These are phyloP conservation scores for Ianthella basta DNA, from an alignment of 37 sponge, comb jelly and placozoan genomes.

Conservation along the genomic window DNA sequence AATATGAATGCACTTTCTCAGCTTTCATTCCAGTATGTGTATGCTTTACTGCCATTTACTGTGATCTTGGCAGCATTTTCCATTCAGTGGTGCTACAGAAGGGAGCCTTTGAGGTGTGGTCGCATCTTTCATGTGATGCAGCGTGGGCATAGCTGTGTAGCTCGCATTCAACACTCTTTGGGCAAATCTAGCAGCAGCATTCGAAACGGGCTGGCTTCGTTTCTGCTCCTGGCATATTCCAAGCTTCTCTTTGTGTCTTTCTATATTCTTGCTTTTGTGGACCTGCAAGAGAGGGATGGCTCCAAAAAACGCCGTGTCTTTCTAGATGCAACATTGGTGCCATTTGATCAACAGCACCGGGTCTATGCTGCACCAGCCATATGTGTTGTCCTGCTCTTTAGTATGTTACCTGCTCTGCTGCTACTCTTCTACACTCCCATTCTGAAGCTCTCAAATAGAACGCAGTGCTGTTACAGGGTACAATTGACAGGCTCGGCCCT, in stretches of 20 bases:
- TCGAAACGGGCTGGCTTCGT: neutral
- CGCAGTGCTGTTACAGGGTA: too few species aligned
- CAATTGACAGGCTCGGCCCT: too few species aligned
- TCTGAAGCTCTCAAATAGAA: neutral
- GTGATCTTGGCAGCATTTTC: neutral
- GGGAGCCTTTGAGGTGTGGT: neutral
- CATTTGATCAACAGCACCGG: constrained; percentile 14
- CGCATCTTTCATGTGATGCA: neutral
- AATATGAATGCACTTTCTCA: neutral
- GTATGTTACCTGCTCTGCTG: neutral
- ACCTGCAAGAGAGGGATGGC: neutral
- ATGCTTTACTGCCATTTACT: neutral
- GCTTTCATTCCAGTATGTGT: neutral
- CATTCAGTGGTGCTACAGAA: constrained; percentile 5
- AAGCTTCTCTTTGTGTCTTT: constrained; percentile 15
- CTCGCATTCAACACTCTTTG: constrained; percentile 18
- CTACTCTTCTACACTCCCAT: constrained; percentile 25
- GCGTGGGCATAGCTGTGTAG: neutral
- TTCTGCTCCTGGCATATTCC: constrained; percentile 20
- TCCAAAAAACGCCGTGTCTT: neutral
- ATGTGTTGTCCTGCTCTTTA: constrained; percentile 3
- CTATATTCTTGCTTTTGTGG: neutral
- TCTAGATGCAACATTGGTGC: neutral
- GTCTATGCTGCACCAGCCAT: constrained; percentile 20
- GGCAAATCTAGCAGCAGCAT: neutral